A percentile compares a stretch with the other conserved stretches of the same genome.
These are phyloP conservation scores for Patella pellucida DNA, from an alignment of 2,888 invertebrate genomes.

Conservation along the genomic window DNA sequence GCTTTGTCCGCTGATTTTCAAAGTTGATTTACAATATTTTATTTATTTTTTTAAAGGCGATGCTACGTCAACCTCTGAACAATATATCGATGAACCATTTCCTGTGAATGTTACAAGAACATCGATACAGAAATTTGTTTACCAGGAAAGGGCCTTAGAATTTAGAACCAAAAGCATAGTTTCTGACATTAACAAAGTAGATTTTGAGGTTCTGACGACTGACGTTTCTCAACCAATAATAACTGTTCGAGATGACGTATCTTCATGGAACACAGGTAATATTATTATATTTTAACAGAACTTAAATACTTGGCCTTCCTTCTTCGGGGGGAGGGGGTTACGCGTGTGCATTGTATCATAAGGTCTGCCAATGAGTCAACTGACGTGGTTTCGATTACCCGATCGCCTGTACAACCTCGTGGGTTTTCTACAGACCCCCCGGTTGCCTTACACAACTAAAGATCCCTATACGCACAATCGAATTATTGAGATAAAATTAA, in stretches of 20 bases:
- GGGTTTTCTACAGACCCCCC: too few relatives aligned
- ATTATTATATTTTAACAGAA: too few relatives aligned
- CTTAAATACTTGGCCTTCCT: not conserved
- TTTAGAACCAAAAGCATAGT: not conserved
- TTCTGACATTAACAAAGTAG: not conserved
- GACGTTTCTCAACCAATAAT: conserved; percentile 26
- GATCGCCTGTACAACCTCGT: too few relatives aligned
- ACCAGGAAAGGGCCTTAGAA: not conserved
- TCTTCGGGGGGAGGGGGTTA: too few relatives aligned
- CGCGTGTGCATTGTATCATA: too few relatives aligned
- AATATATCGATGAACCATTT: not conserved
- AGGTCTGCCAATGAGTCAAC: too few relatives aligned
- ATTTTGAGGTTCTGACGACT: conserved; percentile 28
- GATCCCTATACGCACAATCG: too few relatives aligned
- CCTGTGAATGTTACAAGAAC: not conserved
- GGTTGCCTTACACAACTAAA: too few relatives aligned
- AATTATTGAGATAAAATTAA: too few relatives aligned
- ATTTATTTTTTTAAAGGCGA: not conserved
- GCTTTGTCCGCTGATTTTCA: too few relatives aligned
- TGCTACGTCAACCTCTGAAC: not conserved
- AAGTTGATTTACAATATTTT: too few relatives aligned
- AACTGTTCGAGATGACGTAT: conserved; percentile 28
- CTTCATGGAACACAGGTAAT: conserved; percentile 28
- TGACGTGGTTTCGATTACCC: too few relatives aligned
- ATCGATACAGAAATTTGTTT: not conserved